Conservation (phyloP, 2,113 vertebrate species). For the Protomyctophum bolini region DNA sequence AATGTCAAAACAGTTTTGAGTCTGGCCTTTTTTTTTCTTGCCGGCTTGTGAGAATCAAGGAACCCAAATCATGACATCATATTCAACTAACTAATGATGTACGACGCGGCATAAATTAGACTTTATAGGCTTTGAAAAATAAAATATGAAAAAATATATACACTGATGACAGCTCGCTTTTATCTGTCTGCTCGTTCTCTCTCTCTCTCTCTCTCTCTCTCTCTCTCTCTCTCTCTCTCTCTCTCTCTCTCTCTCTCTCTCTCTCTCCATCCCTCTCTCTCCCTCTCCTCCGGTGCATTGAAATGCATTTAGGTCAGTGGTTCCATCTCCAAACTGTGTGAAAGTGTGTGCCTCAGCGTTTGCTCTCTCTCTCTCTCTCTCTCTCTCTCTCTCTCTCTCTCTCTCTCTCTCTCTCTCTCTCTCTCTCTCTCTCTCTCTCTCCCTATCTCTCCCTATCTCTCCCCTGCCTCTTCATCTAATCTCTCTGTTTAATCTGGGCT, state of each 20-base stretch:
- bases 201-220: neutral
- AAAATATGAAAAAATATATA: slow-evolving; percentile 51
- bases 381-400: no score
- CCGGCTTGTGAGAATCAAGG: no score
- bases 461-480: slow-evolving; percentile 39
- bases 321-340: slow-evolving; percentile 61
- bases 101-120: slow-evolving; percentile 13
- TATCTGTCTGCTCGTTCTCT: slow-evolving; percentile 46
- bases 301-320: slow-evolving; percentile 78
- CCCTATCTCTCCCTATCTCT: slow-evolving; percentile 24
- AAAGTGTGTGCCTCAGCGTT: slow-evolving; percentile 55
- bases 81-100: no score
- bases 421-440: slow-evolving; percentile 32
- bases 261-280: slow-evolving; percentile 36
- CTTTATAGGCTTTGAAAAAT: slow-evolving; percentile 46
- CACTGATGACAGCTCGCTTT: slow-evolving; percentile 62
- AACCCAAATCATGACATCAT: no score
- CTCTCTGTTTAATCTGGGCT: slow-evolving; percentile 44
- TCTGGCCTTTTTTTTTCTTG: no score
- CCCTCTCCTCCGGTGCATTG: slow-evolving; percentile 59
- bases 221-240: slow-evolving; percentile 7
- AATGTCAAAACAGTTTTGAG: no score
- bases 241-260: slow-evolving; percentile 27
- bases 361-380: slow-evolving; percentile 24
- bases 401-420: no score